phyloP scores from a whole-genome alignment of 2,797 vertebrate species.

The Dryobates pubescens region DNA sequence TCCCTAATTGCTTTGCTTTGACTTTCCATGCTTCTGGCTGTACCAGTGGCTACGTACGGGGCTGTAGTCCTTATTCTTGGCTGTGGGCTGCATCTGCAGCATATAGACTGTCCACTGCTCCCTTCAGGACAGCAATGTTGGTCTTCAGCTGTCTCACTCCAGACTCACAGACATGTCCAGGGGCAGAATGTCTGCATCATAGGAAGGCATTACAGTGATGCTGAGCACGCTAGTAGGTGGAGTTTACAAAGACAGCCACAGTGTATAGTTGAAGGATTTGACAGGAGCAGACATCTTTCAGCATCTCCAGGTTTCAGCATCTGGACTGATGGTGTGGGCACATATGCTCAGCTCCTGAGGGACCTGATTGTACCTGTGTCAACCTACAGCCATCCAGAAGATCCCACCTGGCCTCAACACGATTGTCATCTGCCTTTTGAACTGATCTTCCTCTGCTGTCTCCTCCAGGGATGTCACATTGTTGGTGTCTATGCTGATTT shows the following conservation, averaged over 20 bases:
- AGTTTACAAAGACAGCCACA: not conserved
- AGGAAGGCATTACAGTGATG: not conserved
- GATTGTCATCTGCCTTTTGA: not conserved
- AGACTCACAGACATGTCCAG: not conserved
- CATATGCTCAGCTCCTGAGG: not conserved
- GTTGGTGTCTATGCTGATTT: not conserved
- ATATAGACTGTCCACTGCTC: not conserved
- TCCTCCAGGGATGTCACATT: fast-evolving
- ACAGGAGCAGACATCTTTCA: not conserved
- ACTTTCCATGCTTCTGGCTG: not conserved
- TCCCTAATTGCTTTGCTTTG: not conserved
- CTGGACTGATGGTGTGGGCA: not conserved
- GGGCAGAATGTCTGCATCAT: fast-evolving
- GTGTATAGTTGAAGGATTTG: not conserved
- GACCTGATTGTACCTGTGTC: not conserved
- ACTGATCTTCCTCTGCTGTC: not conserved
- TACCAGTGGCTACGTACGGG: fast-evolving
- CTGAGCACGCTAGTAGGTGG: not conserved
- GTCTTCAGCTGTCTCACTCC: not conserved
- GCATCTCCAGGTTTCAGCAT: not conserved
- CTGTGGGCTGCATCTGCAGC: not conserved
- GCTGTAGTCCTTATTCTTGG: not conserved
- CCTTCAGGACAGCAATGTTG: fast-evolving
- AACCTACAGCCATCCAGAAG: not conserved
- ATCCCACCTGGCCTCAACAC: not conserved